phyloP scores from a whole-genome alignment of 2,797 vertebrate species.

The Heteromormyrus szaboi region DNA sequence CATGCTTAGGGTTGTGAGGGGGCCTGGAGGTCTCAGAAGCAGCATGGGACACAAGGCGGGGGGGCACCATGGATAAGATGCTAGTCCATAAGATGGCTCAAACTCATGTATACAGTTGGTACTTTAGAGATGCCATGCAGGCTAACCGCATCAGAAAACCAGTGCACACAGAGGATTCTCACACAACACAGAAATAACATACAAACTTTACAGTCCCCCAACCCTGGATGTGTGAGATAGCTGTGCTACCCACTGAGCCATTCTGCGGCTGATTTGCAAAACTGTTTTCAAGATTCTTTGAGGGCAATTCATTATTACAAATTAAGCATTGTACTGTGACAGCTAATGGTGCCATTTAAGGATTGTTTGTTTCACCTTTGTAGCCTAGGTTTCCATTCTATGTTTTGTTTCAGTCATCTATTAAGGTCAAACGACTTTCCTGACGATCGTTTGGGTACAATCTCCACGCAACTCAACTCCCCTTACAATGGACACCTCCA shows the following conservation, averaged over 20 bases:
- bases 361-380: not conserved
- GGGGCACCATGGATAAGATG: not conserved
- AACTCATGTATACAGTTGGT: not conserved
- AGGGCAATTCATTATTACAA: not conserved
- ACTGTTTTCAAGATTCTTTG: not conserved
- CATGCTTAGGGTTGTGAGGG: not conserved
- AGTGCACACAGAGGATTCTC: not conserved
- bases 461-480: not conserved
- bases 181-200: not conserved
- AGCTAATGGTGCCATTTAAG: not conserved
- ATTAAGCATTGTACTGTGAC: not conserved
- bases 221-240: not conserved
- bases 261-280: not conserved
- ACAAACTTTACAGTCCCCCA: not conserved
- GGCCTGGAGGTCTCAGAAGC: not conserved
- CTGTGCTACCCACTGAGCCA: not conserved
- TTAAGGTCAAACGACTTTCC: not conserved
- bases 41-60: not conserved
- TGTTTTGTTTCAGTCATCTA: not conserved
- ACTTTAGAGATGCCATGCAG: not conserved
- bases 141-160: not conserved
- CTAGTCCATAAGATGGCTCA: not conserved
- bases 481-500: not conserved
- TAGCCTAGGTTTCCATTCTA: not conserved
- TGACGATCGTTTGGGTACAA: not conserved